phyloP scores from a whole-genome alignment of 2,888 invertebrate species.

The Pristionchus japonicus region DNA sequence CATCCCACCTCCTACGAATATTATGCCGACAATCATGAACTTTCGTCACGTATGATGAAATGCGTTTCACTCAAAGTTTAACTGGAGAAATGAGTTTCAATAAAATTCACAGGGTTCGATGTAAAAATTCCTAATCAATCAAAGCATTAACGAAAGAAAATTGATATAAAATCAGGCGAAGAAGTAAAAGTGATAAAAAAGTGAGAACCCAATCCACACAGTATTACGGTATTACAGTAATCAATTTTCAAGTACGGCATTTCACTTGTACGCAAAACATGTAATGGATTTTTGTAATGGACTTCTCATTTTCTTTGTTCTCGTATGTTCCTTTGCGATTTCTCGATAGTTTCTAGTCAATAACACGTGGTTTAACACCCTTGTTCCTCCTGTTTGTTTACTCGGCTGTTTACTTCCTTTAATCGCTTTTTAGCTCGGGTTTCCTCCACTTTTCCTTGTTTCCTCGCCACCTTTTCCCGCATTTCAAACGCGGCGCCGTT shows the following conservation, averaged over 20 bases:
- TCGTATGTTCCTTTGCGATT: neutral
- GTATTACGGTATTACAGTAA: neutral
- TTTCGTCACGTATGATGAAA: no score
- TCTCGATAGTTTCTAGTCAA: neutral
- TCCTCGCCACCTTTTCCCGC: neutral
- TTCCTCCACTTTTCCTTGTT: neutral
- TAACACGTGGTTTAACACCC: neutral
- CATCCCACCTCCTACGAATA: no score
- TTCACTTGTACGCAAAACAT: neutral
- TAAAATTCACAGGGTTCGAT: no score
- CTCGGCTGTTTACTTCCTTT: neutral
- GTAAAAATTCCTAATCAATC: no score
- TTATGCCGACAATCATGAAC: no score
- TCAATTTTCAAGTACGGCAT: neutral
- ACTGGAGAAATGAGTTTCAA: no score
- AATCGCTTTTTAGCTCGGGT: no score
- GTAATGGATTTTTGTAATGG: neutral
- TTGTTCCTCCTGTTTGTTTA: neutral
- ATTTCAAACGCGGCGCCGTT: conserved; percentile 20
- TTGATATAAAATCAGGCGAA: no score
- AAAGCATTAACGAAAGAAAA: no score
- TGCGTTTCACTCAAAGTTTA: no score
- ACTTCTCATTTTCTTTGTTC: neutral
- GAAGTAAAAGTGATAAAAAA: no score
- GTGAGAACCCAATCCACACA: no score